A percentile compares a stretch with the other conserved stretches of the same genome.
These are phyloP conservation scores for human (Homo sapiens) DNA, from an alignment of 2,113 vertebrate species.

Conservation along the genomic window DNA sequence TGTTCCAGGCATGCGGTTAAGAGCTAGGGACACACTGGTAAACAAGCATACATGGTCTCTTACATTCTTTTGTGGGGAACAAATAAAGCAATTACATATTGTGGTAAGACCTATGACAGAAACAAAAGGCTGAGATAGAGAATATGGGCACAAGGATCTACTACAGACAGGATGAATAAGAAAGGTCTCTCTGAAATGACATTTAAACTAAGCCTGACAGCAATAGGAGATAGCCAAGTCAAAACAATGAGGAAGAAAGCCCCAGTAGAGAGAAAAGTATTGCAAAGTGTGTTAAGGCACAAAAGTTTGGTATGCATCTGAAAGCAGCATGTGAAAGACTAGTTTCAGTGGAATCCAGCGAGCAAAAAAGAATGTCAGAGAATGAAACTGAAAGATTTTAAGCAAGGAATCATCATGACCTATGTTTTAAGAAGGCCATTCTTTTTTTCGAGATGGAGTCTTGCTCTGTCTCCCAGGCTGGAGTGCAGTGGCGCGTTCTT, in stretches of 20 bases:
- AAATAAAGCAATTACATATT: constrained; percentile 27
- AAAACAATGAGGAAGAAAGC: background rate
- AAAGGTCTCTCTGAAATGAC: background rate
- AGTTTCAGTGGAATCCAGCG: constrained; percentile 22
- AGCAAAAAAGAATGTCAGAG: background rate
- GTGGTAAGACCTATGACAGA: background rate
- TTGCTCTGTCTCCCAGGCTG: no score
- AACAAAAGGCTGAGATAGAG: background rate
- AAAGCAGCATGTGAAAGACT: background rate
- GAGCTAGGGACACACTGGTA: background rate
- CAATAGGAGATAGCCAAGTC: background rate
- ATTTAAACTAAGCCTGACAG: background rate
- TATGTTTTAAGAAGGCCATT: background rate
- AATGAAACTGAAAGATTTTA: background rate
- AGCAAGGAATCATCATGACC: background rate
- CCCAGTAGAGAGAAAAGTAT: background rate
- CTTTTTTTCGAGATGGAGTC: background rate
- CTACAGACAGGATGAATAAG: background rate
- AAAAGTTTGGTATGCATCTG: background rate
- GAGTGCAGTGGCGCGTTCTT: no score
- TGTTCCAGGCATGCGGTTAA: background rate
- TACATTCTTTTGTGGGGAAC: background rate
- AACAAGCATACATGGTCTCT: background rate
- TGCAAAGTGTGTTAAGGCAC: background rate
- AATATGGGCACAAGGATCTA: background rate